These are phyloP conservation scores for Ganaspis brasiliensis DNA, from an alignment of 2,888 invertebrate species.

Conservation along the genomic window DNA sequence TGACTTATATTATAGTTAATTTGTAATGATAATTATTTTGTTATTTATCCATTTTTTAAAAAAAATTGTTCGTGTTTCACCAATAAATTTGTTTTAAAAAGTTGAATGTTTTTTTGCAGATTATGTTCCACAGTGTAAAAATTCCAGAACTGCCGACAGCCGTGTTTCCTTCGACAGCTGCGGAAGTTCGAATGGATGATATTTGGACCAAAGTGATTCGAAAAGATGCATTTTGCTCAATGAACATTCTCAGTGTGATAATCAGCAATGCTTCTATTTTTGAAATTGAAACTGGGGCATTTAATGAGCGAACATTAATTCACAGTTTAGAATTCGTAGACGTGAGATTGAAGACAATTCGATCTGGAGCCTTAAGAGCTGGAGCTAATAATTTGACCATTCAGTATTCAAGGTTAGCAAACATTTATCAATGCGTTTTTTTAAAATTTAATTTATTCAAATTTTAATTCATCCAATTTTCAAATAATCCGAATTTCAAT, in stretches of 20 bases:
- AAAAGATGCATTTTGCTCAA: conserved; percentile 86
- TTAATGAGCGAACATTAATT: conserved; percentile 84
- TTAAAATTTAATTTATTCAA: too few relatives aligned
- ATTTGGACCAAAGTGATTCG: conserved; percentile 83
- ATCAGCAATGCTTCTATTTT: conserved; percentile 85
- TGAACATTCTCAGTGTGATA: conserved; percentile 84
- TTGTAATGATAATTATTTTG: too few relatives aligned
- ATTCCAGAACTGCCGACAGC: conserved; percentile 84
- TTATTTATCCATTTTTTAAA: too few relatives aligned
- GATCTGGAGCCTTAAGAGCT: conserved; percentile 84
- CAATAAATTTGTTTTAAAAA: too few relatives aligned
- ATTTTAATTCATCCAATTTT: too few relatives aligned
- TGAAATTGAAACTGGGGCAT: conserved; percentile 84
- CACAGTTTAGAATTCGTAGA: conserved; percentile 84
- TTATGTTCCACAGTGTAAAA: conserved; percentile 84
- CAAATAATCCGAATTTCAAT: too few relatives aligned
- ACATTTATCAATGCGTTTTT: too few relatives aligned
- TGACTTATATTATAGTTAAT: too few relatives aligned
- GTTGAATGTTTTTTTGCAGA: conserved; percentile 83
- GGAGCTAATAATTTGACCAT: conserved; percentile 86
- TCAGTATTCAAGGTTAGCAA: conserved; percentile 84
- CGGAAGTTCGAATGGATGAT: conserved; percentile 83
- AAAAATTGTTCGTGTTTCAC: too few relatives aligned
- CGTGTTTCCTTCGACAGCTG: conserved; percentile 86
- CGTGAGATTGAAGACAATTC: conserved; percentile 83